Conservation (phyloP, 2,888 invertebrate genomes). For the Antitype chi region DNA sequence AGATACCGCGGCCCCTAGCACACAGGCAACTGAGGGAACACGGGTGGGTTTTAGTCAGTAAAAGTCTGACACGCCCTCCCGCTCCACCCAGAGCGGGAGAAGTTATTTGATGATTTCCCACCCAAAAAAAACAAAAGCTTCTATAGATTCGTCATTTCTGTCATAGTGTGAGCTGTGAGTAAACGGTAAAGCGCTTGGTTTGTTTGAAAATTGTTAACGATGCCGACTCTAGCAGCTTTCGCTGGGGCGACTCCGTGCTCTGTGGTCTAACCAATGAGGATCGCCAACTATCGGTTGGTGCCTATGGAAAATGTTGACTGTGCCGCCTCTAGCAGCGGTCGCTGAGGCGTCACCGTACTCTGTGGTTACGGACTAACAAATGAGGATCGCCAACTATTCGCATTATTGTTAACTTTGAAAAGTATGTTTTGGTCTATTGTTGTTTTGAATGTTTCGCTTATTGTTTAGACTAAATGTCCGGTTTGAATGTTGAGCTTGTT, state of each 20-base stretch:
- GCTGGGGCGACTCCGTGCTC: neutral
- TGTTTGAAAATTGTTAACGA: neutral
- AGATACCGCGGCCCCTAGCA: too few species aligned
- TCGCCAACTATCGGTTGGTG: neutral
- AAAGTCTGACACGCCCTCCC: too few species aligned
- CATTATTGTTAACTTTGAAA: slow-evolving; percentile 62
- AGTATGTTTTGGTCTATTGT: slow-evolving; percentile 52
- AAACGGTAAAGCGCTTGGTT: neutral
- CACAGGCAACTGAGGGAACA: too few species aligned
- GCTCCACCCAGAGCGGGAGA: too few species aligned
- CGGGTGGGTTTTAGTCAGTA: too few species aligned
- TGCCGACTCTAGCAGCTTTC: neutral
- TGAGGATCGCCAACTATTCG: slow-evolving; percentile 77
- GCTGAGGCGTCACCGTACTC: neutral
- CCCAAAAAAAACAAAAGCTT: too few species aligned
- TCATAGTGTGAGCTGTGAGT: neutral
- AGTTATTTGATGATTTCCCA: too few species aligned
- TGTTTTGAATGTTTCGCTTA: slow-evolving; percentile 57
- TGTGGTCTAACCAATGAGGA: neutral
- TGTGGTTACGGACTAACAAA: slow-evolving; percentile 71
- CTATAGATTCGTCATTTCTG: neutral
- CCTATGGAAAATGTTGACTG: neutral
- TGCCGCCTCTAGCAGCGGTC: neutral
- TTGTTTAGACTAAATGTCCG: slow-evolving; percentile 43
- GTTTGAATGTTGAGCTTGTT: slow-evolving; percentile 46